Evolutionary conservation across 2,113 vertebrate species (phyloP), one percentile per base, ranked within the genome.

Genomic region (Edolisoma coerulescens): DNA sequence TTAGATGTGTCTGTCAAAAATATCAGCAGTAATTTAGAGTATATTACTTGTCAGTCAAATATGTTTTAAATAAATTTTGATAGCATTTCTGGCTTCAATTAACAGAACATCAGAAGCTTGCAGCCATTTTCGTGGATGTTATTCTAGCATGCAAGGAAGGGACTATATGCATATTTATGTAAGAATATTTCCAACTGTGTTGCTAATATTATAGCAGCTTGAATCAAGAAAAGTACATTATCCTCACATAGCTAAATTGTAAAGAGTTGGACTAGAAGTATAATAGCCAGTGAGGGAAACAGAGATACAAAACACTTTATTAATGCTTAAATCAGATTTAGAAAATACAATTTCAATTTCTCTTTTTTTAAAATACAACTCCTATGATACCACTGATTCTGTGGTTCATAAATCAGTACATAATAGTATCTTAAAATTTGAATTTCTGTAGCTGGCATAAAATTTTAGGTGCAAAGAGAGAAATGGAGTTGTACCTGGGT

Each of bases 1-100:
- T 94, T 93, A 89, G 42, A 70, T 73, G 17, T 88, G 77, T 65
- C 88, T 84, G 50, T 94, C 90, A 93, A 91, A 95, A 77, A 79
- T 81, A 96, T 68, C 75, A 69, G 30, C 68, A 94, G 49, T 61
- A 73, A 89, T 91, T 91, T 69, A 52, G 41, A 45, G 33, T 49
- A 73, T 53, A 69, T 42, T 59, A 61, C 37, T 71, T 92, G 78
- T 92, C 92, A 92, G 35, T 96, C 92, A 93, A 87, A 82, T 71
- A 71, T 54, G 32, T 75, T 94, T 93, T 64, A 78, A 94, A 90
- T 61, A 78, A 75, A 42, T 87, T 69, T 87, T 83, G 35, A 75
- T 90, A 75, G 9, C 10, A 87, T 75, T 96, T 92, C 32, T 87
- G 63, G 23, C 33, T 93, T 26, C 13, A 91, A 91, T 93, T 93